Conservation (phyloP, 2,797 vertebrate species). For the Parotocinclus haroldoi region DNA sequence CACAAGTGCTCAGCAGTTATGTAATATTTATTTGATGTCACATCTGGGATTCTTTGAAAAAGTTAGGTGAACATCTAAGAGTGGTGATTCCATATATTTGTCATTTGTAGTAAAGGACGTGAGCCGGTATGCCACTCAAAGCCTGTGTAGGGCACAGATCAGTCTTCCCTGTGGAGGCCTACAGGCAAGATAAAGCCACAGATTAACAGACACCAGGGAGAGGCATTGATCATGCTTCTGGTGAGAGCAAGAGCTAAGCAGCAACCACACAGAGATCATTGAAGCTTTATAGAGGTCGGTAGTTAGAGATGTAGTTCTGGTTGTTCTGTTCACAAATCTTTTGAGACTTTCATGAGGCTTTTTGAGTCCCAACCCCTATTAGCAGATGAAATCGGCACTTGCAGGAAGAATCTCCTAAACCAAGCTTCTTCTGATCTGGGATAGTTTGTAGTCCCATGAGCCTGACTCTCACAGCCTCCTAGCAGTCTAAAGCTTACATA, state of each 20-base stretch:
- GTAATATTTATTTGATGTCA: too few relatives aligned
- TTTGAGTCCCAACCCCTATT: conserved; percentile 37
- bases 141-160: conserved; percentile 21
- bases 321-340: conserved; percentile 18
- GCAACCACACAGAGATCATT: conserved; percentile 1
- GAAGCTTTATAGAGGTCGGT: not conserved
- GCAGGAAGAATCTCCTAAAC: conserved; percentile 21
- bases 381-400: conserved; percentile 31
- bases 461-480: conserved; percentile 23
- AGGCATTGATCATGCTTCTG: conserved; percentile 38
- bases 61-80: too few relatives aligned
- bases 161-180: conserved; percentile 16
- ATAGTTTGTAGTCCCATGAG: conserved; percentile 19
- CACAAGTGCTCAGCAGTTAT: too few relatives aligned
- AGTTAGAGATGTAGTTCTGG: conserved; percentile 9
- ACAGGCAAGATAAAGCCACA: conserved; percentile 39
- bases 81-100: too few relatives aligned
- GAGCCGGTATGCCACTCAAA: not conserved
- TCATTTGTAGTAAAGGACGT: not conserved
- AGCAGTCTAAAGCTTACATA: conserved; percentile 13
- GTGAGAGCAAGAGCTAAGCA: conserved; percentile 29
- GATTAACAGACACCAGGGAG: conserved; percentile 44
- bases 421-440: conserved; percentile 16
- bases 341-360: conserved; percentile 22
- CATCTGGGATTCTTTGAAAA: too few relatives aligned